Evolutionary conservation across 2,113 vertebrate species (phyloP), one percentile per base, ranked within the genome.

Genomic region (Rostratula benghalensis): DNA sequence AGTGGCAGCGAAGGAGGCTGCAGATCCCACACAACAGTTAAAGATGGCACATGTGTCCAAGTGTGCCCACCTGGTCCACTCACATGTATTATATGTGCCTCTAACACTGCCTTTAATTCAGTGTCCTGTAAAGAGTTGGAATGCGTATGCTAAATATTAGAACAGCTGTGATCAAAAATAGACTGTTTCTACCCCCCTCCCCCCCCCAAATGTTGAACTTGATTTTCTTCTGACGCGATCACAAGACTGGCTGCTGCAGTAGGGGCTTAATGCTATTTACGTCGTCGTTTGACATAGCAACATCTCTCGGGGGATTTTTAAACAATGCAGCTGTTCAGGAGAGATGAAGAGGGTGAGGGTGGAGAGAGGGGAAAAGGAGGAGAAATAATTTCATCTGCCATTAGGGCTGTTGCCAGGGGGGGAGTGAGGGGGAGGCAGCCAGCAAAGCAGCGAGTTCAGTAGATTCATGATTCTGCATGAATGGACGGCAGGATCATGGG

Each of bases 381-480:
- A 89, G 74, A 95, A 96, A 86, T 83, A 59, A 90, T 90, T 92
- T 79, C 23, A 90, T 94, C 87, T 95, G 83, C 71, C 74, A 73
- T 96, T 64, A 79, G 60, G 81, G 85, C 60, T 90, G 6, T 88
- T 83, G 64, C 1, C 4, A 31, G 2, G 45, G n/a, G 31, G 30
- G 69, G 31, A 41, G 68, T 23, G 59, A 27, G 14, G 77, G 79
- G 87, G 61, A 93, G 59, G 91, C 73, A 70, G 79, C 27, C 79
- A 65, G 89, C 67, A 54, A 83, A 65, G 28, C 67, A 37, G 35
- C 1, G 81, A 92, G 93, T 96, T 91, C 74, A 84, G 86, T 75
- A 60, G 95, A 91, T 97, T 96, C 89, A 94, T 91, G 94, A 97
- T 97, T 97, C 94, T 97, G 93, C 90, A 97, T 98, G 95, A 98